These are phyloP conservation scores for Zelostemma sp. DNA, from an alignment of 1,140 invertebrate species.

Conservation along the genomic window DNA sequence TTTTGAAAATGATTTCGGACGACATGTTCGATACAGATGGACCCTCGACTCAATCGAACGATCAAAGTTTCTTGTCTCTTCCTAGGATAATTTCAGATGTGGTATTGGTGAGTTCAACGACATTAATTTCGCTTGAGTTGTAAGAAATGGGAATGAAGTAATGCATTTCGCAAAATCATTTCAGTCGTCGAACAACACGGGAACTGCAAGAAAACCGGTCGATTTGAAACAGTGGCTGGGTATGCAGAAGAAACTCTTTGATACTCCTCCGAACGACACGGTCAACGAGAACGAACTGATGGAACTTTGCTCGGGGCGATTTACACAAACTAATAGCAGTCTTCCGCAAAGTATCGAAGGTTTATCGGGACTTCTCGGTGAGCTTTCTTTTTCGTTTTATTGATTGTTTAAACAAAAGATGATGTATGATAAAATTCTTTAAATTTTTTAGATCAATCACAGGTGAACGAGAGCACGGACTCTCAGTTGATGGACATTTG, in stretches of 20 bases:
- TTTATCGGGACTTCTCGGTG: conserved; percentile 11
- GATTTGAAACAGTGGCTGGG: conserved; percentile 50
- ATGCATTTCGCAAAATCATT: not conserved
- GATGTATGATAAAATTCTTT: no score
- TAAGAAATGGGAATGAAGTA: no score
- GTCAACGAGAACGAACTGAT: conserved; percentile 70
- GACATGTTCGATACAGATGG: conserved; percentile 50
- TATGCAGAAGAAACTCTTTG: conserved; percentile 63
- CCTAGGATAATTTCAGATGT: not conserved
- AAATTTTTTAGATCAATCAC: conserved; percentile 16
- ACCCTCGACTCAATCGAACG: conserved; percentile 21
- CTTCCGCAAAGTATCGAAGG: not conserved
- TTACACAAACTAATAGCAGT: conserved; percentile 39
- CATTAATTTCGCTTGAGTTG: not conserved
- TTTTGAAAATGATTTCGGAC: conserved; percentile 34
- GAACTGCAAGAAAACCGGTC: not conserved
- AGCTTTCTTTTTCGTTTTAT: not conserved
- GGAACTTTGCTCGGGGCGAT: conserved; percentile 71
- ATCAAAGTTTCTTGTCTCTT: conserved; percentile 22
- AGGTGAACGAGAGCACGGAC: conserved; percentile 30
- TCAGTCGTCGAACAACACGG: conserved; percentile 11
- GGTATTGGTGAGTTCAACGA: not conserved
- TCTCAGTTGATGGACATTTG: conserved; percentile 55
- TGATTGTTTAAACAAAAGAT: no score
- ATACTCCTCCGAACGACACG: conserved; percentile 38